Base-by-base conservation (phyloP, 2,113 vertebrate genomes). In the Bettongia penicillata region DNA sequence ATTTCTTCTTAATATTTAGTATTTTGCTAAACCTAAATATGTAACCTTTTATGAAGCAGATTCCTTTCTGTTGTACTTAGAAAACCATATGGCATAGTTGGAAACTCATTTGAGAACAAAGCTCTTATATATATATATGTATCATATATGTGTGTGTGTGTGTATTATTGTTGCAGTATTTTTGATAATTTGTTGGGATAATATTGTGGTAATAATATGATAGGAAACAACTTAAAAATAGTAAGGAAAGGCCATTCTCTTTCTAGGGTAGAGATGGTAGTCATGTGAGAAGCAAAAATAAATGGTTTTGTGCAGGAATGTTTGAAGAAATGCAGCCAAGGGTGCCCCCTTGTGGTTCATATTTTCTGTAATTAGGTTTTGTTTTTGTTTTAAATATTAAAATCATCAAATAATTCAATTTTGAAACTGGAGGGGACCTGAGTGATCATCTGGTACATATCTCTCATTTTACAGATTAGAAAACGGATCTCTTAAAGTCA, bases 311-410 rank as follows among this genome's bases (percentile, higher is more conserved):
- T 96, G 93, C 49, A 52, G 24, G 0, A 49, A 48, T 91, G 31
- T 90, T 51, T 93, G 25, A 90, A 91, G 91, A 98, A 96, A 94
- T 93, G 61, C 90, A 97, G 95, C 98, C 97, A 97, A 91, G 95
- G 97, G 0, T 97, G 98, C 99, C 99, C 98, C 95, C 99, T 98
- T 95, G 97, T 98, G 98, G 98, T 95, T 23, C 11, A 31, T 10
- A 23, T 61, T 95, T 91, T 94, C 93, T 96, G 24, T 53, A 90
- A 57, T 90, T 49, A 48, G 37, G 51, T 37, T 93, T 43, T 12
- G 26, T 53, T 25, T 53, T n/a, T 53, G n/a, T 91, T 94, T 94
- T 94, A 28, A 84, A 51, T 53, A 52, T 28, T 50, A 50, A 11
- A 77, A 28, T 94, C 37, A 84, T 84, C 37, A 84, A 43, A 43